Evolutionary conservation across 2,888 invertebrate species (phyloP).

Genomic region (Emmelina monodactyla): DNA sequence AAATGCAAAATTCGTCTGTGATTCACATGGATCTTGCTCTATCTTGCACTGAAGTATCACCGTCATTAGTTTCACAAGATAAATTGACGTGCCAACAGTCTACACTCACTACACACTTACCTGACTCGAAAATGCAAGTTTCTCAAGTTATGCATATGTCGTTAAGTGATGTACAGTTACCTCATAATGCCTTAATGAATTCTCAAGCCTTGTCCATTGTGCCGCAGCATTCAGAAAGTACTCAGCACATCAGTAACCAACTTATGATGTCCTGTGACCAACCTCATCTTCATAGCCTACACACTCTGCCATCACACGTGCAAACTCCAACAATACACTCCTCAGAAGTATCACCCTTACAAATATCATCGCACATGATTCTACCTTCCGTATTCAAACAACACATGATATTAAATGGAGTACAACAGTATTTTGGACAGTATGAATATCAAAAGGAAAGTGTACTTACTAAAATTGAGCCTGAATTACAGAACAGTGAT

Average conservation of each 20-base stretch:
- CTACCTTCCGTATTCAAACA: slow-evolving; percentile 39
- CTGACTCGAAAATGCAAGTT: too few relatives aligned
- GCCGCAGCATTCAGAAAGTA: too few relatives aligned
- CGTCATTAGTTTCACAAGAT: slow-evolving; percentile 30
- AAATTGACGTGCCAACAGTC: slow-evolving; percentile 44
- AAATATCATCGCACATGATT: slow-evolving; percentile 44
- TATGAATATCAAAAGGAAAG: slow-evolving; percentile 36
- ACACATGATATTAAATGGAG: slow-evolving; percentile 37
- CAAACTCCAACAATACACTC: slow-evolving; percentile 21
- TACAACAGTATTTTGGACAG: slow-evolving; percentile 38
- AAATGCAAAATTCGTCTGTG: slow-evolving; percentile 31
- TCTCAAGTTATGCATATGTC: too few relatives aligned
- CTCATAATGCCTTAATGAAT: too few relatives aligned
- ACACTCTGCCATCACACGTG: slow-evolving; percentile 11
- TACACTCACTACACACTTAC: slow-evolving; percentile 33
- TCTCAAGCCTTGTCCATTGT: too few relatives aligned
- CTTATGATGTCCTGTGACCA: slow-evolving; percentile 49
- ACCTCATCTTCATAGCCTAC: slow-evolving; percentile 32
- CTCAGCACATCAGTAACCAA: slow-evolving; percentile 34
- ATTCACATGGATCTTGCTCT: slow-evolving; percentile 40
- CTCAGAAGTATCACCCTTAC: slow-evolving; percentile 37
- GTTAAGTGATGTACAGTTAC: too few relatives aligned
- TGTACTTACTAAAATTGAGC: slow-evolving; percentile 36
- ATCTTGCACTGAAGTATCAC: too few relatives aligned
- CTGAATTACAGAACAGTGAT: slow-evolving; percentile 19